phyloP scores from a whole-genome alignment of 2,113 vertebrate species.

The Illadopsis cleaveri region DNA sequence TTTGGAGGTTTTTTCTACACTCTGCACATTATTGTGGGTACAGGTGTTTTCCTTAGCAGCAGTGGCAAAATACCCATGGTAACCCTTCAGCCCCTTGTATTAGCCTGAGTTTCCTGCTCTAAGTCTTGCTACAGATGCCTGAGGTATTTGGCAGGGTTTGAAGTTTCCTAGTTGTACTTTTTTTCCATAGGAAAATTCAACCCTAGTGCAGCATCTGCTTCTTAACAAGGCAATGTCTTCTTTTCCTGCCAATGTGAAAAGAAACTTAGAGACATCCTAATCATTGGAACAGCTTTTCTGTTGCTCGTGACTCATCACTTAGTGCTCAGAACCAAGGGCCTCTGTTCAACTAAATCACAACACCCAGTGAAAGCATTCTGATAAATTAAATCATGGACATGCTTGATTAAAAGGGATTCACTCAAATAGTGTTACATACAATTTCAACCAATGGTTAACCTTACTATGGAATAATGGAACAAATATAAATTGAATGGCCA shows the following conservation, averaged over 20 bases:
- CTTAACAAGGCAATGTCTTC: background rate
- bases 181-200: background rate
- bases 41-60: background rate
- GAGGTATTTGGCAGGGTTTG: background rate
- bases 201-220: background rate
- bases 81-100: background rate
- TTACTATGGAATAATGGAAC: background rate
- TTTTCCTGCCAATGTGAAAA: constrained; percentile 4
- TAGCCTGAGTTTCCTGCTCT: background rate
- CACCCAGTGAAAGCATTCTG: background rate
- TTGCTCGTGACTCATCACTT: background rate
- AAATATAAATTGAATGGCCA: background rate
- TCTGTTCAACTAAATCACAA: background rate
- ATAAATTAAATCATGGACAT: background rate
- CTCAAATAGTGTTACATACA: background rate
- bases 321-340: background rate
- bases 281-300: background rate
- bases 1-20: background rate
- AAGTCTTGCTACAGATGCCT: background rate
- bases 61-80: background rate
- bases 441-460: background rate
- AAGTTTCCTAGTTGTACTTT: background rate
- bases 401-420: background rate
- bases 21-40: background rate
- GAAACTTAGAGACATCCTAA: background rate